phyloP scores from a whole-genome alignment of 1,140 invertebrate genomes.

The Brachionus manjavacas region DNA sequence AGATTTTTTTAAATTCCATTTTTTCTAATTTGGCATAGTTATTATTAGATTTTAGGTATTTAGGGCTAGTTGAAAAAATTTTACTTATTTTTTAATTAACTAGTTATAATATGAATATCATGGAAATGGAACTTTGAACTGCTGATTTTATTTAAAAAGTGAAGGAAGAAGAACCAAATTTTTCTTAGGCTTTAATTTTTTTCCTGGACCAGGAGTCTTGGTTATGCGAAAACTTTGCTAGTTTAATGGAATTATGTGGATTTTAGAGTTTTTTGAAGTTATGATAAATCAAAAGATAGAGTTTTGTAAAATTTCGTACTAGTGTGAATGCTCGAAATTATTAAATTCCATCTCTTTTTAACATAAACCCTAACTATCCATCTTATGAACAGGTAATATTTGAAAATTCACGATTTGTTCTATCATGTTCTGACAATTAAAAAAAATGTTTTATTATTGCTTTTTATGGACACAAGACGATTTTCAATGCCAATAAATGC shows the following conservation, averaged over 20 bases:
- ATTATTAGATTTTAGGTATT: neutral
- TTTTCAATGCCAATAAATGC: neutral
- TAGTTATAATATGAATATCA: too few species aligned
- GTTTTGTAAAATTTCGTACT: neutral
- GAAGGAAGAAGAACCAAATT: too few species aligned
- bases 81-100: too few species aligned
- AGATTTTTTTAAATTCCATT: neutral
- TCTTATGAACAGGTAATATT: neutral
- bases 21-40: neutral
- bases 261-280: too few species aligned
- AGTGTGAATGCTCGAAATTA: neutral
- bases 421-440: neutral
- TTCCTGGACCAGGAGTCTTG: too few species aligned
- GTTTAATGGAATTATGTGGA: constrained; percentile 27
- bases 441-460: neutral
- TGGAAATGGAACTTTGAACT: too few species aligned
- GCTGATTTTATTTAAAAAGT: too few species aligned
- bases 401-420: constrained; percentile 21
- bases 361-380: neutral
- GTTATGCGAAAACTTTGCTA: neutral
- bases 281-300: neutral
- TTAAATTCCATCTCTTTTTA: neutral
- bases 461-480: neutral
- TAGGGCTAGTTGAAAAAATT: too few species aligned
- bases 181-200: too few species aligned